Evolutionary conservation across 2,888 invertebrate genomes (phyloP).

Genomic region (Augochlorella aurata): DNA sequence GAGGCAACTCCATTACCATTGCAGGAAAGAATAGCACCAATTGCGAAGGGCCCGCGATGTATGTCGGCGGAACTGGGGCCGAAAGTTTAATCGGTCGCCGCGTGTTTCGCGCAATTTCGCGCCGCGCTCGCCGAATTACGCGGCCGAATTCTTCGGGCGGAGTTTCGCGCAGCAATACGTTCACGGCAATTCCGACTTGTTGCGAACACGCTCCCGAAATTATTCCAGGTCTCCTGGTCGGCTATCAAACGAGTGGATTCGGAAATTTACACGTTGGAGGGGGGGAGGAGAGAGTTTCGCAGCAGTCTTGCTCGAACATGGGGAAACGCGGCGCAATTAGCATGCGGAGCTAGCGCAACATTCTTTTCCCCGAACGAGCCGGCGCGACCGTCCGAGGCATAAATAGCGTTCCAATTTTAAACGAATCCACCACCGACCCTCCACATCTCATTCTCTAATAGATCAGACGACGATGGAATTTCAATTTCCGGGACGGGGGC

Average conservation of each 20-base stretch:
- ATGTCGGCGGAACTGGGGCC: neutral
- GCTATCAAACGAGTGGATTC: conserved; percentile 24
- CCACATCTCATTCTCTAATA: conserved; percentile 16
- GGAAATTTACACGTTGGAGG: conserved; percentile 25
- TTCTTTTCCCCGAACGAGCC: neutral
- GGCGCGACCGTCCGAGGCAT: conserved; percentile 3
- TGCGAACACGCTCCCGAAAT: conserved; percentile 31
- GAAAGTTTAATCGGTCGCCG: conserved; percentile 29
- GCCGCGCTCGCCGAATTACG: conserved; percentile 20
- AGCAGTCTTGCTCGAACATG: conserved; percentile 25
- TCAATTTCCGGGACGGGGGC: conserved; percentile 9
- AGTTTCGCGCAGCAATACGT: conserved; percentile 24
- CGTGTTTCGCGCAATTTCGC: conserved; percentile 23
- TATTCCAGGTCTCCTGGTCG: conserved; percentile 23
- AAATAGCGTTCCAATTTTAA: conserved; percentile 34
- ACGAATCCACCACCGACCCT: conserved; percentile 4
- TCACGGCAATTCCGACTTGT: conserved; percentile 31
- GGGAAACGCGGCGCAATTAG: conserved; percentile 19
- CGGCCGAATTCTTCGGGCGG: conserved; percentile 26
- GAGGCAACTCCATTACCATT: neutral
- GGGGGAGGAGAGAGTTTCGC: neutral
- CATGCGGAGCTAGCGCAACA: conserved; percentile 26
- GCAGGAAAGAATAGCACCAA: neutral
- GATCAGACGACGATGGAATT: conserved; percentile 25
- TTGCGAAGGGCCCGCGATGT: conserved; percentile 4